A percentile compares a stretch with the other conserved stretches of the same genome.
phyloP scores from a whole-genome alignment of 1,140 invertebrate genomes.

The Goniozus legneri region DNA sequence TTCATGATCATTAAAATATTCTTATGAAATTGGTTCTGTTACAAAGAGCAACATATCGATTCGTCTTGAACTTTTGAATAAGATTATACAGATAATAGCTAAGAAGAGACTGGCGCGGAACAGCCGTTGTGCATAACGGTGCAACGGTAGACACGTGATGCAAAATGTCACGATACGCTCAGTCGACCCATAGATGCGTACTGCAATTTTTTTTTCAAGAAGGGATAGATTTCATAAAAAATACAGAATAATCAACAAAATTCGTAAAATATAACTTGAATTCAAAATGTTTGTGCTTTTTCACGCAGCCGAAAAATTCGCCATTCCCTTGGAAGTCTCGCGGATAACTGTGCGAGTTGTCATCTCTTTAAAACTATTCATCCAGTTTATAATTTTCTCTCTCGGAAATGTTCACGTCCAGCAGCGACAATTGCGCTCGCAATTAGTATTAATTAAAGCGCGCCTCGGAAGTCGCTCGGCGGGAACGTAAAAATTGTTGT shows the following conservation, averaged over 20 bases:
- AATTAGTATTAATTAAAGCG: too few species aligned
- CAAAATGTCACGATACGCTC: slow-evolving; percentile 30
- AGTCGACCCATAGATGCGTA: slow-evolving; percentile 12
- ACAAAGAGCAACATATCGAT: not conserved
- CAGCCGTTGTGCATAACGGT: slow-evolving; percentile 26
- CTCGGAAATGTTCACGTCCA: too few species aligned
- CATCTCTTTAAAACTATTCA: not conserved
- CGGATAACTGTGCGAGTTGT: not conserved
- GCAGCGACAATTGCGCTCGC: too few species aligned
- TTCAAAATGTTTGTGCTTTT: too few species aligned
- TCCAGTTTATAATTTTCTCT: too few species aligned
- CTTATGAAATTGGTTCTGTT: too few species aligned
- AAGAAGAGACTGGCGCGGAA: slow-evolving; percentile 9
- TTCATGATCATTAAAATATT: too few species aligned
- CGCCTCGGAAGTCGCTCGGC: too few species aligned
- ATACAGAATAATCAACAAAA: not conserved
- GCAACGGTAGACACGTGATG: slow-evolving; percentile 23
- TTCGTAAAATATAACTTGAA: not conserved
- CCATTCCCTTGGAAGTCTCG: not conserved
- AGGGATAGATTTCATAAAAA: not conserved
- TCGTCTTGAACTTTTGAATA: not conserved
- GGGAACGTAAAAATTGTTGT: too few species aligned
- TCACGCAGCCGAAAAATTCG: too few species aligned
- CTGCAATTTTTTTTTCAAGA: not conserved
- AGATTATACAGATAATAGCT: not conserved